Conservation (phyloP, 1,140 invertebrate genomes). For the Antheraea pernyi region DNA sequence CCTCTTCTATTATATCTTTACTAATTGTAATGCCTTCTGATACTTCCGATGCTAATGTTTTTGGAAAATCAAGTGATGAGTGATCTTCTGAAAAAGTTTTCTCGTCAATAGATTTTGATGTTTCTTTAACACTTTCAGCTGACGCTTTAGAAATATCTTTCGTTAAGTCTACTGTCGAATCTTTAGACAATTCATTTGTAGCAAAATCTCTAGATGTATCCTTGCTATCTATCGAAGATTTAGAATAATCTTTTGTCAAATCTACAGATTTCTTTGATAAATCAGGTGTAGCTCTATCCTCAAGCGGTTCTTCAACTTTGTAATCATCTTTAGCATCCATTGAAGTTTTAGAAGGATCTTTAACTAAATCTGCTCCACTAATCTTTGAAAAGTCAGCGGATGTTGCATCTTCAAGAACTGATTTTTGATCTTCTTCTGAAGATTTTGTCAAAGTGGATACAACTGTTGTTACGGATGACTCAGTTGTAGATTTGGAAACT, state of each 20-base stretch:
- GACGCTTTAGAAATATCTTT: slow-evolving; percentile 72
- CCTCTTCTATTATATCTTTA: slow-evolving; percentile 66
- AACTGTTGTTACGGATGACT: slow-evolving; percentile 70
- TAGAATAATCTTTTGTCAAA: slow-evolving; percentile 72
- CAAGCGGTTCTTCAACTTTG: slow-evolving; percentile 55
- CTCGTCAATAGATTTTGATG: slow-evolving; percentile 68
- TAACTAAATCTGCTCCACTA: slow-evolving; percentile 66
- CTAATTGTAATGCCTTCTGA: slow-evolving; percentile 64
- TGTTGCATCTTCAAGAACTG: slow-evolving; percentile 66
- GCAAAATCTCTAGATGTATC: slow-evolving; percentile 74
- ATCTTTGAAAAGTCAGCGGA: slow-evolving; percentile 71
- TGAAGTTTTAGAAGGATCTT: slow-evolving; percentile 69
- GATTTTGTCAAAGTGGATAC: slow-evolving; percentile 70
- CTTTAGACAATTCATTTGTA: slow-evolving; percentile 73
- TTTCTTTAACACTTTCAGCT: slow-evolving; percentile 69
- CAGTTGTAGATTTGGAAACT: slow-evolving; percentile 70
- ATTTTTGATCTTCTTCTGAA: slow-evolving; percentile 70
- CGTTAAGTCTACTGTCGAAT: slow-evolving; percentile 68
- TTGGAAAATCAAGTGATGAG: slow-evolving; percentile 67
- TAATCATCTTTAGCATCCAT: slow-evolving; percentile 66
- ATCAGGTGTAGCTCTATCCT: slow-evolving; percentile 66
- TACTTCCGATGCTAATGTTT: slow-evolving; percentile 68
- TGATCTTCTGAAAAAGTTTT: slow-evolving; percentile 75
- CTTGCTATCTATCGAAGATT: slow-evolving; percentile 74
- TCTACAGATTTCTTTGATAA: slow-evolving; percentile 72